phyloP scores from a whole-genome alignment of 2,888 invertebrate species.

The Meiosimyza platycephala region DNA sequence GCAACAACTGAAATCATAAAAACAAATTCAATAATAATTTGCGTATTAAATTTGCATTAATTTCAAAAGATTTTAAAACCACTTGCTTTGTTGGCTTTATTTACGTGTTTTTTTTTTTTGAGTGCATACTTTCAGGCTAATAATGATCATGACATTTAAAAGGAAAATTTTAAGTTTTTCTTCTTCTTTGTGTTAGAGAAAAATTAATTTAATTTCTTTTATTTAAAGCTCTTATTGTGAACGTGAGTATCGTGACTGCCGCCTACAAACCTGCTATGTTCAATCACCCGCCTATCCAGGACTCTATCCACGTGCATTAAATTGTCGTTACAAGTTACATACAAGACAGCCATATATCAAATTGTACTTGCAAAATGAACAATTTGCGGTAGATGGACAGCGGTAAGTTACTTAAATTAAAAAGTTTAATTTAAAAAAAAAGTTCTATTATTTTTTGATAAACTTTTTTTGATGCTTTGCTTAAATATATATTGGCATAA shows the following conservation, averaged over 20 bases:
- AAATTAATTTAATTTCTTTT: slow-evolving; percentile 32
- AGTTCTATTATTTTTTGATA: no score
- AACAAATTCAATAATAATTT: neutral
- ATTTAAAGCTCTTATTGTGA: slow-evolving; percentile 84
- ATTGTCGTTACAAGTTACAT: slow-evolving; percentile 91
- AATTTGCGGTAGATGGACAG: slow-evolving; percentile 93
- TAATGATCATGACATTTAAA: neutral
- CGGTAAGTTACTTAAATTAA: slow-evolving; percentile 59
- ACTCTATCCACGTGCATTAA: slow-evolving; percentile 89
- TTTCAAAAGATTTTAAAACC: neutral
- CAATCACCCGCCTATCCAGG: slow-evolving; percentile 95
- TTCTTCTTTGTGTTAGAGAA: neutral
- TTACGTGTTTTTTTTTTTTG: neutral
- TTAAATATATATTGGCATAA: no score
- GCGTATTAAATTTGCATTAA: neutral
- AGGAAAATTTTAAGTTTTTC: neutral
- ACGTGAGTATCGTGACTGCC: slow-evolving; percentile 86
- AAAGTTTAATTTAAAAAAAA: neutral
- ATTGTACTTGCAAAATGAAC: slow-evolving; percentile 91
- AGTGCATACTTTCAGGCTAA: neutral
- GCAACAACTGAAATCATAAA: no score
- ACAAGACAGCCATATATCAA: slow-evolving; percentile 90
- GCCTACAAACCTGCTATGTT: slow-evolving; percentile 92
- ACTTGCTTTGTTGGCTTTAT: no score
- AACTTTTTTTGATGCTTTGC: no score